These are phyloP conservation scores for Pteronotus mesoamericanus DNA, from an alignment of 2,797 vertebrate species.

Conservation along the genomic window DNA sequence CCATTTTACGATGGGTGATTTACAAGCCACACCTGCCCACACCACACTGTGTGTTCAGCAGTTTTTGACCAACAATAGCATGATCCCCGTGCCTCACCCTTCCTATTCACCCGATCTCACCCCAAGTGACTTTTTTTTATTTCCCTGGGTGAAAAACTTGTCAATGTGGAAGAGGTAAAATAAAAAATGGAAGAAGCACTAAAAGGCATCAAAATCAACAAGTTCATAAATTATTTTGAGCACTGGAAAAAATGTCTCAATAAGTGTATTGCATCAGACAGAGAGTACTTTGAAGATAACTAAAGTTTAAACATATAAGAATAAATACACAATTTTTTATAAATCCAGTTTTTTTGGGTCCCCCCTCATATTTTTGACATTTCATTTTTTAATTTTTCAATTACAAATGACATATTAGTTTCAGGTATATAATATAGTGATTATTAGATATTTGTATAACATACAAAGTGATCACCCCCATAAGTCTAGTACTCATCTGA, in stretches of 20 bases:
- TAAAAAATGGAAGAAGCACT: neutral
- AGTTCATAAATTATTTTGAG: neutral
- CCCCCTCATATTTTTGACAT: neutral
- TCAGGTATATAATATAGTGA: neutral
- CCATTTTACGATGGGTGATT: neutral
- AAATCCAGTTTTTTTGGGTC: no score
- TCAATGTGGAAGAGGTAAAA: neutral
- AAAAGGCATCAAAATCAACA: neutral
- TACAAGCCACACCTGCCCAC: neutral
- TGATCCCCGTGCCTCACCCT: neutral
- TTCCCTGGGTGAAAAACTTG: neutral
- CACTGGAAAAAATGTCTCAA: no score
- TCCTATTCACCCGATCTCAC: neutral
- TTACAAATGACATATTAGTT: neutral
- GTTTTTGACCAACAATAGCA: neutral
- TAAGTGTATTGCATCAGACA: no score
- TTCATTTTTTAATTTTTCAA: neutral
- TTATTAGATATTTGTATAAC: neutral
- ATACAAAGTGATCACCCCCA: neutral
- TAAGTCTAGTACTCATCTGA: neutral
- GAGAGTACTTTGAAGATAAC: no score
- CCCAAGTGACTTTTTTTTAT: neutral
- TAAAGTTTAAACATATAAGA: no score
- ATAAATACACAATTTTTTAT: no score
- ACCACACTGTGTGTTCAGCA: neutral